Evolutionary conservation across 2,888 invertebrate species (phyloP).

Genomic region (Pristionchus japonicus): DNA sequence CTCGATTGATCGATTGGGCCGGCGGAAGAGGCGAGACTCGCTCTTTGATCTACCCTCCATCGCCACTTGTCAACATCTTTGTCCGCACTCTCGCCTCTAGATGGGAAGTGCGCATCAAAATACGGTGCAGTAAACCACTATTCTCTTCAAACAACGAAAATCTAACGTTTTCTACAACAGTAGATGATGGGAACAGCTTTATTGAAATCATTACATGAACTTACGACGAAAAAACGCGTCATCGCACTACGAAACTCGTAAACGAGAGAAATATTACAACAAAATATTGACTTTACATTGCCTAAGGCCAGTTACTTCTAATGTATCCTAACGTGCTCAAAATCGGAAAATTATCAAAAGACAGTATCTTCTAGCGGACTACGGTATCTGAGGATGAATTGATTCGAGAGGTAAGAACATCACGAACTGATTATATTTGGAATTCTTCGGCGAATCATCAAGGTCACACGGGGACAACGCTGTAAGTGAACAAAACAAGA

Average conservation of each 20-base stretch:
- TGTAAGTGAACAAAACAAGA: neutral
- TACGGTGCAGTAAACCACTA: too few relatives aligned
- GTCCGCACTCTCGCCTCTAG: too few relatives aligned
- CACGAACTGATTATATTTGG: neutral
- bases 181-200: neutral
- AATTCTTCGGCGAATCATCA: conserved; percentile 9
- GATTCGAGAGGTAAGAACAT: neutral
- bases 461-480: neutral
- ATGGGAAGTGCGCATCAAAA: too few relatives aligned
- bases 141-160: too few relatives aligned
- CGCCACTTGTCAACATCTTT: too few relatives aligned
- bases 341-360: neutral
- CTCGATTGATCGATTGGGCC: too few relatives aligned
- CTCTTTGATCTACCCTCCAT: too few relatives aligned
- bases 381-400: neutral
- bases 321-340: neutral
- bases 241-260: neutral
- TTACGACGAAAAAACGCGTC: neutral
- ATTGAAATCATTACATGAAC: conserved; percentile 30
- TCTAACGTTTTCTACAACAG: too few relatives aligned
- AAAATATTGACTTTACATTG: neutral
- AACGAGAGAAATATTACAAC: neutral
- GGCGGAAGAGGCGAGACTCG: too few relatives aligned
- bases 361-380: conserved; percentile 4
- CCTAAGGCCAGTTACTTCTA: neutral